Percentiles rank a stretch among this genome's conserved stretches.
phyloP scores from a whole-genome alignment of 2,113 vertebrate species.

The Sula dactylatra region DNA sequence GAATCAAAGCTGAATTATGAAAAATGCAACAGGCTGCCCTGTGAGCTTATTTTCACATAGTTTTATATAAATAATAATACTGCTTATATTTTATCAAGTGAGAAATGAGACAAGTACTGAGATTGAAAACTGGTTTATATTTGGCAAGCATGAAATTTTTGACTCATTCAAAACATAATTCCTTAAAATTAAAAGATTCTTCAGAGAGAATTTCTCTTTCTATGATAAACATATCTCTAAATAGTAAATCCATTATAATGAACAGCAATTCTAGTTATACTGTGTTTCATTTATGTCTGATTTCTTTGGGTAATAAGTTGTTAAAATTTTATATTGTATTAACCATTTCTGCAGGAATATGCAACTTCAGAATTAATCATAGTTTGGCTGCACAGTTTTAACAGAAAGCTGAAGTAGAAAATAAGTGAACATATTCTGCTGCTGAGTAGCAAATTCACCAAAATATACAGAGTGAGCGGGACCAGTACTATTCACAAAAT shows the following conservation, averaged over 20 bases:
- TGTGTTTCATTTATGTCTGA: background rate
- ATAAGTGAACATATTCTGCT: background rate
- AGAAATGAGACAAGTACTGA: background rate
- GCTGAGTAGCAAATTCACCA: background rate
- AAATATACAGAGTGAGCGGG: background rate
- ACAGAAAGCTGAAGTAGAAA: background rate
- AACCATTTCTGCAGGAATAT: background rate
- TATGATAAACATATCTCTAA: background rate
- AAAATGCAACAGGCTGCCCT: slow-evolving; percentile 59
- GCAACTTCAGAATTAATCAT: background rate
- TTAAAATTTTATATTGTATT: background rate
- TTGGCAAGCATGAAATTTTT: background rate
- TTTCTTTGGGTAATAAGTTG: background rate
- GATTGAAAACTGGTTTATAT: background rate
- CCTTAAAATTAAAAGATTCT: background rate
- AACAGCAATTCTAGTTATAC: background rate
- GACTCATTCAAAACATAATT: background rate
- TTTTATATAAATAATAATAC: slow-evolving; percentile 35
- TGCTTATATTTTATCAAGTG: background rate
- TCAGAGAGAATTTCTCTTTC: background rate
- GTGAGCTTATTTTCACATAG: slow-evolving; percentile 66
- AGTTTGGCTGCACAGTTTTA: background rate
- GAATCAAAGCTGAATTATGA: slow-evolving; percentile 61
- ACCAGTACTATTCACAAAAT: background rate
- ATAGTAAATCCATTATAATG: background rate